These are phyloP conservation scores for Cettia cetti DNA, from an alignment of 2,113 vertebrate genomes.

Conservation along the genomic window DNA sequence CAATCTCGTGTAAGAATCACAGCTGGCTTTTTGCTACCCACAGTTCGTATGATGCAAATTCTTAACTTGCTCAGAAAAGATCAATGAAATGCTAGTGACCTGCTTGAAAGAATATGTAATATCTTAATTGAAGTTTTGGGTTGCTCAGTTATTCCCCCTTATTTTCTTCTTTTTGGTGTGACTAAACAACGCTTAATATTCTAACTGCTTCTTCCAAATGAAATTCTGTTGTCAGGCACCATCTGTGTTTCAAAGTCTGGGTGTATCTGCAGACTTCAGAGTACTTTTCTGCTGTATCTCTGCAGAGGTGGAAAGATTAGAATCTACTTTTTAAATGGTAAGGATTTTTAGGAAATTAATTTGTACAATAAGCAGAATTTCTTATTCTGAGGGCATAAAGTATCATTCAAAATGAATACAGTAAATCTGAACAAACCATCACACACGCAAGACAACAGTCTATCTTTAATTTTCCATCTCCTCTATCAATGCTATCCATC, in stretches of 20 bases:
- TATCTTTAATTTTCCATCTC: not conserved
- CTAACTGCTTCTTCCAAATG: not conserved
- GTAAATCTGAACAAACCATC: not conserved
- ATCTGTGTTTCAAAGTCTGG: not conserved
- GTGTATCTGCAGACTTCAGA: not conserved
- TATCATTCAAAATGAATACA: not conserved
- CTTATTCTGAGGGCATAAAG: not conserved
- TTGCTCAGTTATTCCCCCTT: not conserved
- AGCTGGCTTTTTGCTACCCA: not conserved
- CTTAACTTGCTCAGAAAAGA: not conserved
- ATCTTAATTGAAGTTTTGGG: not conserved
- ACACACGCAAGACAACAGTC: accelerated
- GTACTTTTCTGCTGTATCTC: not conserved
- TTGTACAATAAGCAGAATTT: not conserved
- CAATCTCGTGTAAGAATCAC: not conserved
- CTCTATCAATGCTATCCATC: not conserved
- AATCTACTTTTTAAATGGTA: not conserved
- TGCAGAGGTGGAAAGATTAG: not conserved
- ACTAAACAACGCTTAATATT: not conserved
- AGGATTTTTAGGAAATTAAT: not conserved
- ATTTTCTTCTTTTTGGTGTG: not conserved
- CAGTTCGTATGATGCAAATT: not conserved
- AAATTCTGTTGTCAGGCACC: not conserved
- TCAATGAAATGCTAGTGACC: not conserved
- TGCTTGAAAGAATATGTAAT: not conserved